phyloP scores from a whole-genome alignment of 2,888 invertebrate genomes.

The Scaptomyza flava region DNA sequence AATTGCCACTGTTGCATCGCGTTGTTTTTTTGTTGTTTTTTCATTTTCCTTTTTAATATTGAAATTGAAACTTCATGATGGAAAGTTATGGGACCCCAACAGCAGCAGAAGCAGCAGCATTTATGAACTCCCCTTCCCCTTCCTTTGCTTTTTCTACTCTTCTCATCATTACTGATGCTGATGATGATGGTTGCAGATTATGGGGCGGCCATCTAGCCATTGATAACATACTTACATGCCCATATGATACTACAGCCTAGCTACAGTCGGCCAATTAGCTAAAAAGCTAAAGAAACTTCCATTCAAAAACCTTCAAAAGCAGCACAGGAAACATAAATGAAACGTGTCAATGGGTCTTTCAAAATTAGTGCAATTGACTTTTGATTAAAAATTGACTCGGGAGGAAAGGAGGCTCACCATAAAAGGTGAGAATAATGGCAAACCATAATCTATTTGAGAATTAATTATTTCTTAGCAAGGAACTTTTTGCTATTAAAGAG shows the following conservation, averaged over 20 bases:
- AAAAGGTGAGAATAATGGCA: neutral
- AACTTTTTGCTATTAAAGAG: neutral
- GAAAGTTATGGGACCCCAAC: constrained; percentile 66
- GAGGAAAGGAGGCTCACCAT: too few relatives aligned
- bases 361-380: constrained; percentile 3
- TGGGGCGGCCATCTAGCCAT: constrained; percentile 72
- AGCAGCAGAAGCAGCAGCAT: constrained; percentile 28
- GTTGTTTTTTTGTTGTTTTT: constrained; percentile 10
- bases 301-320: constrained; percentile 5
- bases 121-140: constrained; percentile 21
- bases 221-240: constrained; percentile 62
- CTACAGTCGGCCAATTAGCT: constrained; percentile 50
- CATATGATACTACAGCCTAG: constrained; percentile 14
- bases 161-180: constrained; percentile 25
- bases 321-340: constrained; percentile 28
- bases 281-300: constrained; percentile 9
- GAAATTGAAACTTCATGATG: constrained; percentile 73
- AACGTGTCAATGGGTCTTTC: constrained; percentile 31
- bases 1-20: constrained; percentile 58
- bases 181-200: constrained; percentile 71
- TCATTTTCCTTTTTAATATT: constrained; percentile 47
- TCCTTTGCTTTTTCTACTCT: neutral
- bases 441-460: neutral
- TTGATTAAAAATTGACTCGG: constrained; percentile 5
- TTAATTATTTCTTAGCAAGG: neutral